A percentile compares a stretch with the other conserved stretches of the same genome.
These are phyloP conservation scores for Rhinoptilus africanus DNA, from an alignment of 2,113 vertebrate species.

Conservation along the genomic window DNA sequence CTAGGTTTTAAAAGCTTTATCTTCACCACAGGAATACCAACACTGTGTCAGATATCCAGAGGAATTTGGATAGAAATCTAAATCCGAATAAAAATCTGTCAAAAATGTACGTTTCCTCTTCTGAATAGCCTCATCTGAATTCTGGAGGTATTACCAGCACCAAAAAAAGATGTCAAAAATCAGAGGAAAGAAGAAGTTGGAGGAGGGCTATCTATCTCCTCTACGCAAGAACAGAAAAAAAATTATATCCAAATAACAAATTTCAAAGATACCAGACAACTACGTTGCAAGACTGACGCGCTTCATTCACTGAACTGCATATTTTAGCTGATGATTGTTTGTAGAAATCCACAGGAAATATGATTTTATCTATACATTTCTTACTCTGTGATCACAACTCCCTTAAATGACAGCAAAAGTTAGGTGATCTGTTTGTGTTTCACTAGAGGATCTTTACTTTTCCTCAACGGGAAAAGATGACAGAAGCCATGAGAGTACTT, in stretches of 20 bases:
- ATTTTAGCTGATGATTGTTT: background rate
- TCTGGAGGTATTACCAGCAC: background rate
- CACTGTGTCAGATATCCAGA: background rate
- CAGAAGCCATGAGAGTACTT: background rate
- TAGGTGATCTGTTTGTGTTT: background rate
- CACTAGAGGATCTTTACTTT: background rate
- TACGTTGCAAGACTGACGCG: background rate
- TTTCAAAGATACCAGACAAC: background rate
- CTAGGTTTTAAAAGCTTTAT: background rate
- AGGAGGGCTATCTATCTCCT: background rate
- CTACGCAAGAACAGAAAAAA: rapidly evolving
- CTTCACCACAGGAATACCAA: background rate
- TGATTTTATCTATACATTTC: background rate
- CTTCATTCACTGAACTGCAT: background rate
- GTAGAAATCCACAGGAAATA: background rate
- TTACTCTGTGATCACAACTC: background rate
- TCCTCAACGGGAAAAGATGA: background rate
- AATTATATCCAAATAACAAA: background rate
- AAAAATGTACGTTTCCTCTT: background rate
- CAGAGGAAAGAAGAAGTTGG: background rate
- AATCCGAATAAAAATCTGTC: background rate
- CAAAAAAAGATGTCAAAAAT: background rate
- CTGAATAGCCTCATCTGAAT: background rate
- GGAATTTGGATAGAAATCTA: background rate
- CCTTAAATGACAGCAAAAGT: background rate